Evolutionary conservation across 2,888 invertebrate species (phyloP), one percentile per base, ranked within the genome.

Genomic region (Macrosoma leucophasiata): DNA sequence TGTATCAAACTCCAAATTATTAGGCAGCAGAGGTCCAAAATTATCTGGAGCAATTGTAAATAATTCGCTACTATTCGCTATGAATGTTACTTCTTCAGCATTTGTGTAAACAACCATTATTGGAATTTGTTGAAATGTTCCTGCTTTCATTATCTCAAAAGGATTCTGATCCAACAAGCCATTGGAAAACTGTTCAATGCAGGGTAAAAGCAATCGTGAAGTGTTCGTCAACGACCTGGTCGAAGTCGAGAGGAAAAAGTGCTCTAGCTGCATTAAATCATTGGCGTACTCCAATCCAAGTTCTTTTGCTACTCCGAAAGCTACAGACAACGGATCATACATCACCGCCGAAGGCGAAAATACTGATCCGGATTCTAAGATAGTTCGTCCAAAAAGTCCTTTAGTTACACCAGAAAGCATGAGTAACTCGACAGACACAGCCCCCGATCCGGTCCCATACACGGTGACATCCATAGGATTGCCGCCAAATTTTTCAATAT

Each of bases 401-500:
- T 58, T 50, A 0, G 64, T 58, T 7, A 69, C 39, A 18, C 66
- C 67, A 1, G 81, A 73, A 6, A 78, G 30, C 0, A 77, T 46
- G 0, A 84, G 48, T 11, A 82, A 44, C 33, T 84, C 68, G 9
- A 74, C 52, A 1, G 75, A 60, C 1, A 58, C 63, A 1, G 79
- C 78, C 1, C 82, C 84, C 1, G 76, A 58, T 0, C 71, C 81
- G 0, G 64, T 53, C 0, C 81, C 84, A 34, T 81, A 77, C 1
- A 75, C 43, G 0, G 78, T 82, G 11, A 84, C 59, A 26, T 74
- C 67, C 1, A 35, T 20, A 2, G 74, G 67, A 42, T 76, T 63
- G 0, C 84, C 84, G 1, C 78, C 78, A 38, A 85, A 84, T 13
- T 51, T 52, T 1, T 42, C 63, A 1, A 85, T 77, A 37, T 85